Percentiles rank a stretch among this genome's conserved stretches.
Evolutionary conservation across 2,888 invertebrate species (phyloP).

Genomic region (Crioceris asparagi): DNA sequence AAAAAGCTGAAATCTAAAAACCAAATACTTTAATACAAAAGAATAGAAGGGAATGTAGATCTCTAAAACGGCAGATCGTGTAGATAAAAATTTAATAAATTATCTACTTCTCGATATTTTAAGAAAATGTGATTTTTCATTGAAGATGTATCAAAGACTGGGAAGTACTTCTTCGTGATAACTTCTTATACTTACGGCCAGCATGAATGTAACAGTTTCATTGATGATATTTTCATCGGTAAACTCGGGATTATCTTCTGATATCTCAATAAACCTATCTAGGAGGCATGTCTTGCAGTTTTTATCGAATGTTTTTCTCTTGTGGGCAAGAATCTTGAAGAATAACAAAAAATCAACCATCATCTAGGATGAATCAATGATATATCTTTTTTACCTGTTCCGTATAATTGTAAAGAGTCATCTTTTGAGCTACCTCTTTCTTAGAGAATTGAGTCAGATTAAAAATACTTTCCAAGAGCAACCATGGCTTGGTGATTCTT

Average conservation of each 20-base stretch:
- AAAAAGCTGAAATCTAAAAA: no score
- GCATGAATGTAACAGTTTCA: constrained; percentile 52
- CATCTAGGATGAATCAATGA: background rate
- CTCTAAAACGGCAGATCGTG: no score
- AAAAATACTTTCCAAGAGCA: constrained; percentile 45
- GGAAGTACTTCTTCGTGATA: no score
- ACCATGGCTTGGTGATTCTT: constrained; percentile 46
- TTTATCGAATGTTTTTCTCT: constrained; percentile 41
- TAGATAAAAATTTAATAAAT: no score
- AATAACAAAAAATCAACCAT: constrained; percentile 2
- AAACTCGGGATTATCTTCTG: constrained; percentile 39
- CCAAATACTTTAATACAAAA: no score
- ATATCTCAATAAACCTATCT: constrained; percentile 45
- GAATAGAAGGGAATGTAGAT: no score
- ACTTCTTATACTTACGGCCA: constrained; percentile 39
- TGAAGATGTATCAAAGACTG: no score
- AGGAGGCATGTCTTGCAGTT: constrained; percentile 34
- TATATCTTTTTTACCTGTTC: constrained; percentile 29
- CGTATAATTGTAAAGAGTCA: constrained; percentile 39
- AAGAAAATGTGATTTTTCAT: no score
- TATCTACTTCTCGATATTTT: no score
- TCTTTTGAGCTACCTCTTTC: constrained; percentile 43
- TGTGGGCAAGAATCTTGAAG: constrained; percentile 18
- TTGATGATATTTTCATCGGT: constrained; percentile 48
- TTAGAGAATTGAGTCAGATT: constrained; percentile 41